phyloP scores from a whole-genome alignment of 1,140 invertebrate genomes.

The Colletes gigas region DNA sequence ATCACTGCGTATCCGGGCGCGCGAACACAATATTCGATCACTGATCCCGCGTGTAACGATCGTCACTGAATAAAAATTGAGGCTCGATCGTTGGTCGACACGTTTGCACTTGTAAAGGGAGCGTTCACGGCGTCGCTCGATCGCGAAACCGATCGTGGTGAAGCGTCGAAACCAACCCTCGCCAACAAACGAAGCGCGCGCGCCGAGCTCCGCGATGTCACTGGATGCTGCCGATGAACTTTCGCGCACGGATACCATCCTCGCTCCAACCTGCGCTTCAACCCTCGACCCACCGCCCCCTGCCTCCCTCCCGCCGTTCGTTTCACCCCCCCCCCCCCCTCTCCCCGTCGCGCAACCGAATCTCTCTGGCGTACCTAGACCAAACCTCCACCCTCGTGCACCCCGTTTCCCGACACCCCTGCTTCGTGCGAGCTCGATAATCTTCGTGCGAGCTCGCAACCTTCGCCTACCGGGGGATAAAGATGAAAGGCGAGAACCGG shows the following conservation, averaged over 20 bases:
- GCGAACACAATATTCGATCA: background rate
- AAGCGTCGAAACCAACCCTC: background rate
- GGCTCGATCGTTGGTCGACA: no score
- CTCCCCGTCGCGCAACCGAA: background rate
- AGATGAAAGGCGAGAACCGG: conserved; percentile 24
- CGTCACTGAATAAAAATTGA: background rate
- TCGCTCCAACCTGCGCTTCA: conserved; percentile 41
- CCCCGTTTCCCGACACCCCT: conserved; percentile 33
- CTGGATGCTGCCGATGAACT: conserved; percentile 71
- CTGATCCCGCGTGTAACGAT: background rate
- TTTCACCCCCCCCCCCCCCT: no score
- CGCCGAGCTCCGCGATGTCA: conserved; percentile 75
- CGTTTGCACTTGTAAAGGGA: background rate
- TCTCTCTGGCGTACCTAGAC: conserved; percentile 1
- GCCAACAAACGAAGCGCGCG: conserved; percentile 64
- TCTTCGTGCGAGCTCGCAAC: conserved; percentile 63
- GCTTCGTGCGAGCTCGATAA: conserved; percentile 69
- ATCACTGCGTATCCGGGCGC: background rate
- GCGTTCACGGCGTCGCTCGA: background rate
- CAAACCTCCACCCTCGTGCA: conserved; percentile 29
- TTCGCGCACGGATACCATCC: conserved; percentile 63
- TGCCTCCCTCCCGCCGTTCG: background rate
- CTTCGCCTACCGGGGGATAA: conserved; percentile 51
- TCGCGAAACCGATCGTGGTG: background rate
- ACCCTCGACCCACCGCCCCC: conserved; percentile 14